A percentile compares a stretch with the other conserved stretches of the same genome.
Conservation (phyloP, 2,113 vertebrate species). For the Rhinichthys klamathensis region DNA sequence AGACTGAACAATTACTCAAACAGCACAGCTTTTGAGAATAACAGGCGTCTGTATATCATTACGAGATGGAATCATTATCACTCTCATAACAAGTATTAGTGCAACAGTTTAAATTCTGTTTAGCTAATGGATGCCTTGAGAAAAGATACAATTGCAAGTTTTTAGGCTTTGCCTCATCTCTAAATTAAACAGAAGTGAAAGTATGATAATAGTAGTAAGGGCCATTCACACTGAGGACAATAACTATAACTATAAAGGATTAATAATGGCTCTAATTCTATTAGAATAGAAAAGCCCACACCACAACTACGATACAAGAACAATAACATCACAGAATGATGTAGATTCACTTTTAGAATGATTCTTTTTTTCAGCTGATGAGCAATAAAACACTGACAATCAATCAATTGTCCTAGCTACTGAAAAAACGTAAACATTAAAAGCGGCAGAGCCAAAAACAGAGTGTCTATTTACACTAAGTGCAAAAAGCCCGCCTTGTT, state of each 20-base stretch:
- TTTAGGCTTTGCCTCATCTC: not conserved
- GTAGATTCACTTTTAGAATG: too few species aligned
- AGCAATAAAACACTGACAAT: too few species aligned
- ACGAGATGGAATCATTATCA: not conserved
- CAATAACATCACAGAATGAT: too few species aligned
- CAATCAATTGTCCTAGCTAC: too few species aligned
- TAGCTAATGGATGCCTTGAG: not conserved
- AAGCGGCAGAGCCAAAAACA: too few species aligned
- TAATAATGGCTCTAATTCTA: not conserved
- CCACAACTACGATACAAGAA: too few species aligned
- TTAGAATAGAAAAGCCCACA: not conserved
- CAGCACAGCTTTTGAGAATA: conserved; percentile 18
- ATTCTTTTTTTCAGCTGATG: too few species aligned
- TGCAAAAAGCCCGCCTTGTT: too few species aligned
- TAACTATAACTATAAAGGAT: conserved; percentile 4
- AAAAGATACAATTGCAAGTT: not conserved
- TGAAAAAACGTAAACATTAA: too few species aligned
- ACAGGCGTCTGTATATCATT: conserved; percentile 7
- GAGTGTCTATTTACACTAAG: too few species aligned
- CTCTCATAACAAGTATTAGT: conserved; percentile 4
- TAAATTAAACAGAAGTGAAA: not conserved
- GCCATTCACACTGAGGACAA: not conserved
- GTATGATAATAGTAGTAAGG: not conserved
- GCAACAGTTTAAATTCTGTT: conserved; percentile 5
- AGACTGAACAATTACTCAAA: conserved; percentile 36